These are phyloP conservation scores for Drosophila sp. DNA, from an alignment of 1,140 invertebrate species.

Conservation along the genomic window DNA sequence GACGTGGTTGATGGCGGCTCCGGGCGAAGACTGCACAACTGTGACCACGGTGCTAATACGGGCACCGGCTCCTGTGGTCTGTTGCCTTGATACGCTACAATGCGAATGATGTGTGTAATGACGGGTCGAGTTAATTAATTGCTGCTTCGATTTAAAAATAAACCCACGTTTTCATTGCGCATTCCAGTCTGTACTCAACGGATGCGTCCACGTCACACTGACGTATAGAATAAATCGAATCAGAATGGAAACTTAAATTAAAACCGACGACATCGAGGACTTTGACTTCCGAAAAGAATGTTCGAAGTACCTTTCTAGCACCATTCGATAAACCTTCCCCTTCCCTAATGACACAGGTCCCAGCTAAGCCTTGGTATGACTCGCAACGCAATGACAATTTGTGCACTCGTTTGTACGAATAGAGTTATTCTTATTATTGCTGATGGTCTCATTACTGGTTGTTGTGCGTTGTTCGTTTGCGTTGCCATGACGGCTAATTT, in stretches of 20 bases:
- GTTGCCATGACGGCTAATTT: conserved; percentile 79
- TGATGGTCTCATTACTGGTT: conserved; percentile 55
- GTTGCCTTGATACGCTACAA: conserved; percentile 73
- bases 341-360: conserved; percentile 9
- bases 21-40: no score
- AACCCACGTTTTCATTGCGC: conserved; percentile 71
- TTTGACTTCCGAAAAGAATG: conserved; percentile 64
- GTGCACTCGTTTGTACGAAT: conserved; percentile 60
- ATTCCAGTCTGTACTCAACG: conserved; percentile 63
- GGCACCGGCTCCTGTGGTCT: conserved; percentile 69
- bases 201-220: conserved; percentile 17
- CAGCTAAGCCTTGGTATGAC: conserved; percentile 13
- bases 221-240: conserved; percentile 70
- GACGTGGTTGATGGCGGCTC: neutral
- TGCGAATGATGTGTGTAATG: conserved; percentile 79
- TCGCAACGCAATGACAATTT: conserved; percentile 58
- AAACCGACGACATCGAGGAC: conserved; percentile 57
- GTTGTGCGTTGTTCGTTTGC: conserved; percentile 51
- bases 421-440: conserved; percentile 39
- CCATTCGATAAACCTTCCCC: conserved; percentile 28
- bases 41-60: neutral
- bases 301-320: conserved; percentile 9
- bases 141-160: conserved; percentile 80
- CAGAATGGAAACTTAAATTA: conserved; percentile 49
- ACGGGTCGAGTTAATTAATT: conserved; percentile 80